A percentile compares a stretch with the other conserved stretches of the same genome.
phyloP scores from a whole-genome alignment of 2,888 invertebrate species.

The Sesamia inferens region DNA sequence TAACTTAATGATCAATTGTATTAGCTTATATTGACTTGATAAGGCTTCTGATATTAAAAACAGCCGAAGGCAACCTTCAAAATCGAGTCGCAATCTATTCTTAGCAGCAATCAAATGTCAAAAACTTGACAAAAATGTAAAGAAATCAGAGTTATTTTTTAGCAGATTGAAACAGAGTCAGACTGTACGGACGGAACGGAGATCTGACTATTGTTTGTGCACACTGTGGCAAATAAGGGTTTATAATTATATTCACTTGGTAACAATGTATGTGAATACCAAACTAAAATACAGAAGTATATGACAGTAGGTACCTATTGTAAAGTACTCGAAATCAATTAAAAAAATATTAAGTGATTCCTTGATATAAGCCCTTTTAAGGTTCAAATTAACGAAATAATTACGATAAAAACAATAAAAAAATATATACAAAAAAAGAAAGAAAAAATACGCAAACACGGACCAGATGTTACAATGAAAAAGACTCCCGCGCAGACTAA shows the following conservation, averaged over 20 bases:
- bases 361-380: background rate
- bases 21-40: conserved; percentile 1
- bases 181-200: no score
- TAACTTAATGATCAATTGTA: background rate
- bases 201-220: background rate
- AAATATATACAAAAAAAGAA: conserved; percentile 2
- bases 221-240: no score
- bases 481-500: conserved; percentile 53
- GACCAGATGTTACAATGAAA: conserved; percentile 11
- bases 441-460: conserved; percentile 3
- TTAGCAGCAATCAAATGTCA: background rate
- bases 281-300: no score
- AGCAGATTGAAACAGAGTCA: background rate
- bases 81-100: background rate
- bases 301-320: background rate
- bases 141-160: background rate
- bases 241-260: background rate
- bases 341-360: conserved; percentile 16
- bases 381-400: background rate
- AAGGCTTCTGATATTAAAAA: conserved; percentile 14
- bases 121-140: background rate
- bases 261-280: background rate
- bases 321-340: conserved; percentile 3
- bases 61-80: background rate
- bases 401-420: background rate